Evolutionary conservation across 2,888 invertebrate genomes (phyloP).

Genomic region (Chymomyza caudatula): DNA sequence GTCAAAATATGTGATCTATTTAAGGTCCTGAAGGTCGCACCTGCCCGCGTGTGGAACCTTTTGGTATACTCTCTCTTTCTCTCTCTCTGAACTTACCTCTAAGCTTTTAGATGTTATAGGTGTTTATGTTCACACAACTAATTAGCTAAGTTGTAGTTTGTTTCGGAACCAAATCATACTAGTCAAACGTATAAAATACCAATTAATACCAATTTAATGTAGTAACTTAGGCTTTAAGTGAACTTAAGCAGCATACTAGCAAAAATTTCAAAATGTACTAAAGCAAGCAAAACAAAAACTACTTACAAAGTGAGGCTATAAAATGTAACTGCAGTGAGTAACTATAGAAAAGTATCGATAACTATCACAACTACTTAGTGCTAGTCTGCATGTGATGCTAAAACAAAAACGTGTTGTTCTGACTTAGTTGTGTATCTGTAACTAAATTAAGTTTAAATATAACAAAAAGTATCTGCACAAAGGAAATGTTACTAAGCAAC

Average conservation of each 20-base stretch:
- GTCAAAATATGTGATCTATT: conserved; percentile 78
- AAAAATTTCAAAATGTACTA: neutral
- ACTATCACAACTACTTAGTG: conserved; percentile 30
- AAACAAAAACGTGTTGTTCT: neutral
- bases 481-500: conserved; percentile 9
- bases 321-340: neutral
- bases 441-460: neutral
- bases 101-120: conserved; percentile 38
- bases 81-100: conserved; percentile 31
- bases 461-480: neutral
- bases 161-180: conserved; percentile 49
- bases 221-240: neutral
- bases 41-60: conserved; percentile 51
- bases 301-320: neutral
- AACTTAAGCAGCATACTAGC: no score
- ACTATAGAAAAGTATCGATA: neutral
- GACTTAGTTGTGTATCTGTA: neutral
- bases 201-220: conserved; percentile 14
- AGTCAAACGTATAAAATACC: conserved; percentile 52
- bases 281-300: neutral
- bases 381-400: conserved; percentile 56
- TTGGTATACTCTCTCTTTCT: conserved; percentile 41
- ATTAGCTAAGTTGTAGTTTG: conserved; percentile 28
- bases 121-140: neutral
- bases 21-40: conserved; percentile 70